These are phyloP conservation scores for Shargacucullia verbasci DNA, from an alignment of 2,888 invertebrate species.

Conservation along the genomic window DNA sequence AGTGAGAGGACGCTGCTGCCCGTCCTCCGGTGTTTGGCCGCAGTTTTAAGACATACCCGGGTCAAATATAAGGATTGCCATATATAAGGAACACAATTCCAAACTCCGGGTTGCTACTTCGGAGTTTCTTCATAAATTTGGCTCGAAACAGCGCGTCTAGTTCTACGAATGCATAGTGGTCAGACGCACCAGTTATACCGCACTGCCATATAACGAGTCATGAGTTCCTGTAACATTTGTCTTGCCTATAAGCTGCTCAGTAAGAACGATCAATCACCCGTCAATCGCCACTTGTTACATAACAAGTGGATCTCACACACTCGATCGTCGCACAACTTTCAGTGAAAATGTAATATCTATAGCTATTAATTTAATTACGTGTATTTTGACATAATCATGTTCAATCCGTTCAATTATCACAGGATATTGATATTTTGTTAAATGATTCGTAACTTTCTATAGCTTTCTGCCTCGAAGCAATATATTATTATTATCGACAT, in stretches of 20 bases:
- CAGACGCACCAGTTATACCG: conserved; percentile 17
- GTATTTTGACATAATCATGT: conserved; percentile 20
- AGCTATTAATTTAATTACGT: conserved; percentile 31
- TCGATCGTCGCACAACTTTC: conserved; percentile 13
- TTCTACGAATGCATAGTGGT: neutral
- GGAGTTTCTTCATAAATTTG: too few relatives aligned
- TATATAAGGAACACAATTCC: too few relatives aligned
- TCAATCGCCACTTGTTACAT: conserved; percentile 9
- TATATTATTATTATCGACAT: conserved; percentile 12
- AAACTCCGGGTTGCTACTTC: too few relatives aligned
- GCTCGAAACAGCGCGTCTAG: too few relatives aligned
- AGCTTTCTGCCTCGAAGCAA: conserved; percentile 44
- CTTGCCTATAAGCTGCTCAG: conserved; percentile 1
- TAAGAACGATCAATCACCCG: conserved; percentile 12
- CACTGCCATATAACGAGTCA: conserved; percentile 11
- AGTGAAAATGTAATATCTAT: conserved; percentile 27
- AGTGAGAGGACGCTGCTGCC: too few relatives aligned
- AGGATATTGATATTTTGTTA: conserved; percentile 37
- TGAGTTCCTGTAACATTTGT: conserved; percentile 19
- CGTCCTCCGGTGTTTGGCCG: too few relatives aligned
- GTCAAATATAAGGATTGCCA: too few relatives aligned
- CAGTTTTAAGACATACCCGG: too few relatives aligned
- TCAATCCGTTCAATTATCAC: conserved; percentile 23
- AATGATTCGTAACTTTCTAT: conserved; percentile 40
- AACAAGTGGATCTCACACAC: conserved; percentile 13